Percentiles rank a stretch among this genome's conserved stretches.
Conservation (phyloP, 1,140 invertebrate species). For the Drosophila dunni region DNA sequence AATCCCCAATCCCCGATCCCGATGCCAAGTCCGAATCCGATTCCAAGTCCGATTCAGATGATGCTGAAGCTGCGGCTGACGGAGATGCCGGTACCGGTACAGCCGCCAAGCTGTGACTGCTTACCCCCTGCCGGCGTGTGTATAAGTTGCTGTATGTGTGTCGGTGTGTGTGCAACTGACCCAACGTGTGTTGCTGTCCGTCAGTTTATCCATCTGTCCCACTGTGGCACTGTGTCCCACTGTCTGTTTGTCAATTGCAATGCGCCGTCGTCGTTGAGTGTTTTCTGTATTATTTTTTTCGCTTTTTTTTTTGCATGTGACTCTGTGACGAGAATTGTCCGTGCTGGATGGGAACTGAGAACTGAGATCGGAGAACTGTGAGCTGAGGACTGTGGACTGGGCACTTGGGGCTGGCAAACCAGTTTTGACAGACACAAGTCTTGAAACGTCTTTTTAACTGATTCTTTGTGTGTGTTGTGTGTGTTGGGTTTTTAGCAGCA, state of each 20-base stretch:
- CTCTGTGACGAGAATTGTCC: constrained; percentile 72
- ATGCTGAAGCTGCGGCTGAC: constrained; percentile 19
- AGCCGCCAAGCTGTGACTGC: constrained; percentile 49
- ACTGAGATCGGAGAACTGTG: constrained; percentile 42
- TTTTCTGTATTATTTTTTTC: constrained; percentile 39
- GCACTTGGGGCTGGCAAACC: constrained; percentile 64
- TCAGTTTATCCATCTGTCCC: constrained; percentile 31
- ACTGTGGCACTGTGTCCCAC: constrained; percentile 50
- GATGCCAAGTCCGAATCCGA: background rate
- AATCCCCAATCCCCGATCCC: background rate
- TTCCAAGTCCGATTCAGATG: constrained; percentile 10
- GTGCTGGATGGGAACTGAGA: constrained; percentile 66
- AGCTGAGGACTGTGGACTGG: constrained; percentile 19
- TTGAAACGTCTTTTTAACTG: constrained; percentile 82
- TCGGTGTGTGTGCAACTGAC: constrained; percentile 66
- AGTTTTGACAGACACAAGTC: constrained; percentile 81
- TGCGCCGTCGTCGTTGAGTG: constrained; percentile 59
- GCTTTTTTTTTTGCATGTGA: constrained; percentile 68
- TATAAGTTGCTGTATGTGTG: background rate
- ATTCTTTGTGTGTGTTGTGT: constrained; percentile 58
- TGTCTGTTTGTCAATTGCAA: constrained; percentile 79
- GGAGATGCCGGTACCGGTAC: constrained; percentile 39
- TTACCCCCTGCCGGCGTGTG: constrained; percentile 68
- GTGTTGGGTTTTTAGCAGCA: constrained; percentile 44
- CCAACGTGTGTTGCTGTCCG: constrained; percentile 66